Conservation (phyloP, 2,797 vertebrate species). For the Gallirallus australis region DNA sequence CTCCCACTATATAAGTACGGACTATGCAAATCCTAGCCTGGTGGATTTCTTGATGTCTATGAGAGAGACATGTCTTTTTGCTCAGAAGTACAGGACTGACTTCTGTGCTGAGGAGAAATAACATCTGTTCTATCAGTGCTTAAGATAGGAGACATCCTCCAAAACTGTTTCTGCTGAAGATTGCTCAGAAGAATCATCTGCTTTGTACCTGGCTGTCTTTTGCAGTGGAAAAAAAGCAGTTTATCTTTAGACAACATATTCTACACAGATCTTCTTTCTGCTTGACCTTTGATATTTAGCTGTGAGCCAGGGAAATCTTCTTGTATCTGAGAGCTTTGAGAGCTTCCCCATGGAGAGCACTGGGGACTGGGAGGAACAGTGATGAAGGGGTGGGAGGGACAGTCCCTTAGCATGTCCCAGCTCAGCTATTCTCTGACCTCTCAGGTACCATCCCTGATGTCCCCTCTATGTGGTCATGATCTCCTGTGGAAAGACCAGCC, state of each 20-base stretch:
- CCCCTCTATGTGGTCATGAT: rapidly evolving
- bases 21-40: background rate
- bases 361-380: background rate
- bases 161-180: background rate
- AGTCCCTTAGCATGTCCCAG: background rate
- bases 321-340: background rate
- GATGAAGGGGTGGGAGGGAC: background rate
- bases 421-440: background rate
- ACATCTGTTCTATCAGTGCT: background rate
- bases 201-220: background rate
- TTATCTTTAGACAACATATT: background rate
- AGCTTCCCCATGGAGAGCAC: background rate
- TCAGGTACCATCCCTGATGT: background rate
- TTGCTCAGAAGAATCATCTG: background rate
- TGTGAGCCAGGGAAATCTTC: background rate
- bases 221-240: background rate
- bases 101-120: background rate
- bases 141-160: background rate
- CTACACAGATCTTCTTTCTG: background rate
- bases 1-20: background rate
- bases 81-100: background rate
- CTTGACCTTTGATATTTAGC: background rate
- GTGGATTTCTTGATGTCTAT: background rate
- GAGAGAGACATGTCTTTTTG: background rate
- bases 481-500: background rate